phyloP scores from a whole-genome alignment of 2,888 invertebrate species.

The Dryobotodes eremita region DNA sequence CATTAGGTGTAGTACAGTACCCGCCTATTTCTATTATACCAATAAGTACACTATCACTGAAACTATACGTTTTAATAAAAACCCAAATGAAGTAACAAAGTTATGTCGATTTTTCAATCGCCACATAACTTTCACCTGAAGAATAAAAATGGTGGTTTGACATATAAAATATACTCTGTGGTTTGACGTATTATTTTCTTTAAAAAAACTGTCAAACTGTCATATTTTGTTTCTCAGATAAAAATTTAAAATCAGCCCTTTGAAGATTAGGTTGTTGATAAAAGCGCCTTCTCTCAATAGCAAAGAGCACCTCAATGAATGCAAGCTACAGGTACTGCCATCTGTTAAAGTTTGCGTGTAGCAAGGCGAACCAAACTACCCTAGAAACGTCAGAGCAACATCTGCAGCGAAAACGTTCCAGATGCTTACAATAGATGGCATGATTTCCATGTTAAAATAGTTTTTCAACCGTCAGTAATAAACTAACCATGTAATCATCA shows the following conservation, averaged over 20 bases:
- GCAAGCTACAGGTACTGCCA: conserved; percentile 6
- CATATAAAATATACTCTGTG: no score
- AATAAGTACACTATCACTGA: no score
- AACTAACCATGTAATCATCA: no score
- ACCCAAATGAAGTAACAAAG: no score
- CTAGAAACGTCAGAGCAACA: not conserved
- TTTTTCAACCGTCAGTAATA: no score
- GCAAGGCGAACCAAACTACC: not conserved
- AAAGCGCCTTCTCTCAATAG: conserved; percentile 22
- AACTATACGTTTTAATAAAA: no score
- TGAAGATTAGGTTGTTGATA: not conserved
- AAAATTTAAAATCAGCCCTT: no score
- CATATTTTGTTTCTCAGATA: no score
- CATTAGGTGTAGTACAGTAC: no score
- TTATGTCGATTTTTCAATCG: not conserved
- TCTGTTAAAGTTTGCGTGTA: conserved; percentile 8
- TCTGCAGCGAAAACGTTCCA: not conserved
- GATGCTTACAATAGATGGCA: not conserved
- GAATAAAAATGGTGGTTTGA: not conserved
- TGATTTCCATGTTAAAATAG: not conserved
- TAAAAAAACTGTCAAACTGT: not conserved
- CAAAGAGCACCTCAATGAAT: not conserved
- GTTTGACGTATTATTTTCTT: not conserved
- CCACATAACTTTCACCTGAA: no score
- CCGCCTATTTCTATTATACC: no score